phyloP scores from a whole-genome alignment of 2,797 vertebrate species.

The Chaunax sp. region DNA sequence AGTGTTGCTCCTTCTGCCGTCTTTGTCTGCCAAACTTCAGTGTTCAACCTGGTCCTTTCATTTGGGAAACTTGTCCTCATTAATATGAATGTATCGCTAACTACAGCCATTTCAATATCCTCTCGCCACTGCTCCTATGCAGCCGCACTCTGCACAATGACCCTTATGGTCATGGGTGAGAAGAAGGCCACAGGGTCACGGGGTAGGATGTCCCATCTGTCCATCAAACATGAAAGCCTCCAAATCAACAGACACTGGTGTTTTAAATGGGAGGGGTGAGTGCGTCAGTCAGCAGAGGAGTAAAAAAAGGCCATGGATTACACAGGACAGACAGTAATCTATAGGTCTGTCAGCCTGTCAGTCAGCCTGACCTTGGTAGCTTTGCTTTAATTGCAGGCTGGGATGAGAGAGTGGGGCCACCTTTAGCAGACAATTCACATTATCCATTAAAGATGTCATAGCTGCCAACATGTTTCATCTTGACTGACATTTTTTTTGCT shows the following conservation, averaged over 20 bases:
- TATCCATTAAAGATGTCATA: constrained; percentile 72
- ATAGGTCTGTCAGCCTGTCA: constrained; percentile 79
- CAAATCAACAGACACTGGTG: constrained; percentile 66
- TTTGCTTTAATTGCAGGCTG: constrained; percentile 73
- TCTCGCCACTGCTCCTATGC: constrained; percentile 29
- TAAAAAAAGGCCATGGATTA: constrained; percentile 72
- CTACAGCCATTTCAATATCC: constrained; percentile 47
- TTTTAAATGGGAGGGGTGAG: constrained; percentile 73
- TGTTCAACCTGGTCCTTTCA: not conserved
- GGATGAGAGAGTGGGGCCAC: constrained; percentile 53
- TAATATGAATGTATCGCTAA: constrained; percentile 39
- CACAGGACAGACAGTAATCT: constrained; percentile 76
- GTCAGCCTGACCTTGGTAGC: constrained; percentile 71
- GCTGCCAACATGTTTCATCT: constrained; percentile 75
- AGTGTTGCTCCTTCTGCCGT: not conserved
- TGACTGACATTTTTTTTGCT: constrained; percentile 65
- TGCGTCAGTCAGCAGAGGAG: constrained; percentile 73
- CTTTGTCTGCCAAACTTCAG: constrained; percentile 5
- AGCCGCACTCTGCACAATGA: constrained; percentile 50
- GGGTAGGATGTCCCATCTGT: constrained; percentile 81
- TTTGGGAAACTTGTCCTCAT: constrained; percentile 5
- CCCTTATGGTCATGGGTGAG: constrained; percentile 74
- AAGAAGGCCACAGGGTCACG: constrained; percentile 71
- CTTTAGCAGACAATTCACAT: constrained; percentile 68
- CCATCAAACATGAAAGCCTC: constrained; percentile 80